Evolutionary conservation across 2,797 vertebrate species (phyloP).

Genomic region (Brachyalestes nurse): DNA sequence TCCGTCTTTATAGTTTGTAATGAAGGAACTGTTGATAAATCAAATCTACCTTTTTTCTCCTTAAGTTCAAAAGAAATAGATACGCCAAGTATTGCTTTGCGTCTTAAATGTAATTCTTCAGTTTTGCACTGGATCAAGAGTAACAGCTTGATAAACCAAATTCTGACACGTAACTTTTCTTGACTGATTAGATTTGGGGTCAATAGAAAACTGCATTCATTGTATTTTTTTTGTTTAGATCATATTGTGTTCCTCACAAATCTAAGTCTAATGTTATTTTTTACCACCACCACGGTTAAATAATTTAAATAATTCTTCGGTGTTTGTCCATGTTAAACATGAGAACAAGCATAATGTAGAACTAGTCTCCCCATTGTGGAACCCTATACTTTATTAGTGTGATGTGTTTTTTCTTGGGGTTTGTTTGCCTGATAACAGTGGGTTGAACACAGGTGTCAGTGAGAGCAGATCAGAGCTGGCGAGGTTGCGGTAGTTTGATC

Average conservation of each 20-base stretch:
- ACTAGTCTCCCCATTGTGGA: neutral
- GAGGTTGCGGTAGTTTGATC: neutral
- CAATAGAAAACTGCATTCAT: too few species aligned
- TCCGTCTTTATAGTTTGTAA: neutral
- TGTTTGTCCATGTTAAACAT: neutral
- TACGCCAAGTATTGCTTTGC: neutral
- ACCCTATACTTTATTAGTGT: neutral
- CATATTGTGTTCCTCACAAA: neutral
- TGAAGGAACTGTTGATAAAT: neutral
- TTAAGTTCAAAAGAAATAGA: neutral
- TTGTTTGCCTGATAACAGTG: neutral
- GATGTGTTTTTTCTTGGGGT: neutral
- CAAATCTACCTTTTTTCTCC: neutral
- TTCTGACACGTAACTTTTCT: too few species aligned
- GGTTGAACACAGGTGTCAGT: neutral
- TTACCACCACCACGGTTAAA: neutral
- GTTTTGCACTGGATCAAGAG: too few species aligned
- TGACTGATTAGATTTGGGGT: too few species aligned
- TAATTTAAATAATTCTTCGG: neutral
- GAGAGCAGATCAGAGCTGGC: conserved; percentile 8
- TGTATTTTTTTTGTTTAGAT: too few species aligned
- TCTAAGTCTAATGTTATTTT: neutral
- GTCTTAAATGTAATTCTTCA: neutral
- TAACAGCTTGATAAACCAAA: too few species aligned
- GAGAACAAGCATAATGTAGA: neutral